Evolutionary conservation across 2,113 vertebrate species (phyloP), one percentile per base, ranked within the genome.

Genomic region (Anhinga rufa): DNA sequence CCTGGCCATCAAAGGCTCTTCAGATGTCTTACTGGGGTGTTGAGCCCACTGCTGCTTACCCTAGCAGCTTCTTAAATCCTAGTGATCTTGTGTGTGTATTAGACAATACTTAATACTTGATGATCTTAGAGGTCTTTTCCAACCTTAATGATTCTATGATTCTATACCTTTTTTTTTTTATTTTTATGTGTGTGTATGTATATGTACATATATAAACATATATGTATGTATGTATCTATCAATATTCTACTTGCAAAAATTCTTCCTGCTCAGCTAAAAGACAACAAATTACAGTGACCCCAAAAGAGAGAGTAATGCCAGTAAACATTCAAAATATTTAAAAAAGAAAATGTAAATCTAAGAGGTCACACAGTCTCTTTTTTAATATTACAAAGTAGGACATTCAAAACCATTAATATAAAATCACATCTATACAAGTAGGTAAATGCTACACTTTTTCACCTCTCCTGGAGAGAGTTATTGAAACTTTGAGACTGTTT

Each of bases 401-500:
- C 5, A 55, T 62, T 75, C 32, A 38, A 84, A 93, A 72, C 46
- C 10, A 78, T 71, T 90, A 16, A 42, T 74, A 85, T 74, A 71
- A 88, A 94, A 79, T 49, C 38, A 46, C 25, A 60, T 48, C 61
- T 52, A 46, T 61, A 54, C 13, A 89, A 87, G 54, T 61, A 72
- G 29, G 20, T 48, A 84, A 95, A 70, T 55, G 36, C 19, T 76
- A 20, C 87, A 55, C 17, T 78, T 12, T 92, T 93, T 93, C 58
- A 91, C 5, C 25, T 81, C 29, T 68, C 34, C 66, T 54, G 17
- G 16, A 89, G 36, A 93, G 46, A 69, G 25, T 65, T 80, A 80
- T 14, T 84, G 76, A 94, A 94, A 87, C 20, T 66, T 49, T 64
- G 28, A 36, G 29, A 90, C 38, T 55, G 66, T 85, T 94, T 93